These are phyloP conservation scores for Gonocerus acuteangulatus DNA, from an alignment of 2,888 invertebrate genomes.

Conservation along the genomic window DNA sequence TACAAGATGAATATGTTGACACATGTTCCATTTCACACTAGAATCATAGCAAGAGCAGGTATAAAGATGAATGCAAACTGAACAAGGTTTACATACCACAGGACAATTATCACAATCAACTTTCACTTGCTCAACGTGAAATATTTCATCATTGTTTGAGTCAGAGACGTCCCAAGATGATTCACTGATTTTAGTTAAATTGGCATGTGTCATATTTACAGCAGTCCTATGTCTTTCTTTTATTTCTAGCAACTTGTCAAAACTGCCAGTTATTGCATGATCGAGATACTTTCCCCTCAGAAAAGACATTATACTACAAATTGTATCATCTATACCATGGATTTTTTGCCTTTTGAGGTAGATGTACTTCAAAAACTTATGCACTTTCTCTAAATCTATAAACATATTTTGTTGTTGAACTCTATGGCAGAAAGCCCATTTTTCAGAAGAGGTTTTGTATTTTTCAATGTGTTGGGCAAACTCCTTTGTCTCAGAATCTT, in stretches of 20 bases:
- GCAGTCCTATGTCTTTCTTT: not conserved
- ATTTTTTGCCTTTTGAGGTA: not conserved
- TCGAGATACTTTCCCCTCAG: not conserved
- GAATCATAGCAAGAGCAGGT: conserved; percentile 23
- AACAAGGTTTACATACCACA: conserved; percentile 2
- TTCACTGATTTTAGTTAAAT: not conserved
- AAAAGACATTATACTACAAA: not conserved
- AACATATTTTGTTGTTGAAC: not conserved
- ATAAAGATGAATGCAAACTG: conserved; percentile 23
- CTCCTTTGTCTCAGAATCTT: not conserved
- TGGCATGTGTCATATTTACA: not conserved
- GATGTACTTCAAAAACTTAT: not conserved
- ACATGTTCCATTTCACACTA: conserved; percentile 26
- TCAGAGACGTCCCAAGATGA: not conserved
- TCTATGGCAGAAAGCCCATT: not conserved
- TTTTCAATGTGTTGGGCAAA: not conserved
- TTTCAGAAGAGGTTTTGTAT: not conserved
- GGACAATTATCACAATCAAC: not conserved
- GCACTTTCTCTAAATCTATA: not conserved
- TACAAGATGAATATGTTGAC: conserved; percentile 23
- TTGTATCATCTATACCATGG: not conserved
- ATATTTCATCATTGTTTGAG: not conserved
- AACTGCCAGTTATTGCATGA: not conserved
- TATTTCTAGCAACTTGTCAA: not conserved
- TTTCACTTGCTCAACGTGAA: not conserved